These are phyloP conservation scores for Pseudochirops cupreus DNA, from an alignment of 2,797 vertebrate genomes.

Conservation along the genomic window DNA sequence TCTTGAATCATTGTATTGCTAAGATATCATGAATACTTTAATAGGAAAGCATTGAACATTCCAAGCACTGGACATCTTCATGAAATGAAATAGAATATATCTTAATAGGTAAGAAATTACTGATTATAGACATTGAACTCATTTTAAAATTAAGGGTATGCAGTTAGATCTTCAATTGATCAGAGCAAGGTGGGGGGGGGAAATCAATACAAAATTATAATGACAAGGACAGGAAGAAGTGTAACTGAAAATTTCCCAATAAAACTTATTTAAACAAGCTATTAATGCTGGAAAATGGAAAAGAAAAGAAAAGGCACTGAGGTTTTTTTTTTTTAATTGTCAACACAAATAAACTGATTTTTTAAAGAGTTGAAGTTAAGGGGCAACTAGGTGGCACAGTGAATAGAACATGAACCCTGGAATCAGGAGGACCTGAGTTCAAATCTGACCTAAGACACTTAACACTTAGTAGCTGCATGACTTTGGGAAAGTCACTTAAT, in stretches of 20 bases:
- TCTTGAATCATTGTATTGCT: too few species aligned
- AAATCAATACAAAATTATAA: background rate
- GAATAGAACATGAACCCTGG: too few species aligned
- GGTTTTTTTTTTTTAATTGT: background rate
- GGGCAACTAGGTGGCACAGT: too few species aligned
- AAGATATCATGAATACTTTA: background rate
- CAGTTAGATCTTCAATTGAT: background rate
- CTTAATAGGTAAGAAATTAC: too few species aligned
- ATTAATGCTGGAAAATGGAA: background rate
- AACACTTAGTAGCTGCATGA: too few species aligned
- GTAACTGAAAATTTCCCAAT: background rate
- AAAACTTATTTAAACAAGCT: background rate
- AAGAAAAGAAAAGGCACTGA: background rate
- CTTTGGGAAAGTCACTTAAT: too few species aligned
- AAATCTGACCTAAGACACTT: too few species aligned
- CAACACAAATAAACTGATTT: background rate
- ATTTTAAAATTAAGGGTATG: too few species aligned
- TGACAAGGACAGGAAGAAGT: background rate
- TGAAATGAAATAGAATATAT: background rate
- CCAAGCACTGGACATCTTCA: background rate
- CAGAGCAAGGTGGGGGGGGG: background rate
- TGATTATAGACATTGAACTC: too few species aligned
- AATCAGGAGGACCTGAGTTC: too few species aligned
- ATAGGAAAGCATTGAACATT: background rate
- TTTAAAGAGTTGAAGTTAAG: background rate